Percentiles rank a stretch among this genome's conserved stretches.
These are phyloP conservation scores for Chrysomela aeneicollis DNA, from an alignment of 2,888 invertebrate genomes.

Conservation along the genomic window DNA sequence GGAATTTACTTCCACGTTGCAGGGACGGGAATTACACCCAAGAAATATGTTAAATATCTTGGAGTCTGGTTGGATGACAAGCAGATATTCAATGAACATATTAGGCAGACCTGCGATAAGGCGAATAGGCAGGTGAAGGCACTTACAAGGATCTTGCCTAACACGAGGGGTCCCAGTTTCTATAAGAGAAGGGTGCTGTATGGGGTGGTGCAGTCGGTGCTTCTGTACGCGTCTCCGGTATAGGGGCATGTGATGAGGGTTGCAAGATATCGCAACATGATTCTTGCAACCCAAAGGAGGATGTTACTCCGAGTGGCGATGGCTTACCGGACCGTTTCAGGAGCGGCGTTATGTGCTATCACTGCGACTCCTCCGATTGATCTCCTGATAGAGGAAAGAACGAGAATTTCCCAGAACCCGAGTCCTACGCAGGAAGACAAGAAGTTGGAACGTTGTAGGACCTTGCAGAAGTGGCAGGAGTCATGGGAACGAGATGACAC, in stretches of 20 bases:
- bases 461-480: constrained; percentile 11
- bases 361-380: constrained; percentile 29
- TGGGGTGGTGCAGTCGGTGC: constrained; percentile 20
- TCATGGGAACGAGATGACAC: constrained; percentile 4
- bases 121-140: constrained; percentile 1
- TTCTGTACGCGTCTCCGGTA: constrained; percentile 14
- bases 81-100: constrained; percentile 13
- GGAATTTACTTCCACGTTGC: neutral
- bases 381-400: constrained; percentile 30
- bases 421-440: neutral
- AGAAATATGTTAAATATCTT: constrained; percentile 22
- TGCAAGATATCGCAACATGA: constrained; percentile 15
- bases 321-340: constrained; percentile 31
- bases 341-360: constrained; percentile 27
- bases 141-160: constrained; percentile 25
- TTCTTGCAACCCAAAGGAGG: constrained; percentile 17
- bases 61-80: constrained; percentile 24
- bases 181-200: constrained; percentile 22
- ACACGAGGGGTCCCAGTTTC: constrained; percentile 18
- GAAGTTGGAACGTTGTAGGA: neutral
- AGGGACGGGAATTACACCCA: neutral
- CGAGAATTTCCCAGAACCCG: neutral
- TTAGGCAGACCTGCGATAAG: neutral
- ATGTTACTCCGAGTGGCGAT: neutral
- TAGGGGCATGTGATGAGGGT: constrained; percentile 21